Conservation (phyloP, 2,888 invertebrate species). For the Lochmaea crataegi region DNA sequence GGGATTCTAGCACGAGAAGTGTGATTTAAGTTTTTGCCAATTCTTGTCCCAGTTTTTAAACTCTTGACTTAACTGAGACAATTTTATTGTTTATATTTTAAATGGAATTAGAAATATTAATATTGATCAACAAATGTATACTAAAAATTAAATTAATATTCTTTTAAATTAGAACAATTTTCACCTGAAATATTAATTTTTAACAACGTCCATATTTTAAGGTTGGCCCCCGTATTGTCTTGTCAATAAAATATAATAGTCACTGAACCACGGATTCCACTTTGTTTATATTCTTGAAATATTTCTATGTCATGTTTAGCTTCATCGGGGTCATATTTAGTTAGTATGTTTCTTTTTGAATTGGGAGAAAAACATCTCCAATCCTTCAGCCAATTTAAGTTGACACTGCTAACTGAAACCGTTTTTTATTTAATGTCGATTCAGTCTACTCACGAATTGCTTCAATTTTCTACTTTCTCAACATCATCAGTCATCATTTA, state of each 20-base stretch:
- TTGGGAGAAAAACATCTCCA: not conserved
- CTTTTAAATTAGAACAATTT: too few species aligned
- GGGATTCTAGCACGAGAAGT: too few species aligned
- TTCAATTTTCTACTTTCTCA: not conserved
- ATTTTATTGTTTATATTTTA: too few species aligned
- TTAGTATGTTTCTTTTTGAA: not conserved
- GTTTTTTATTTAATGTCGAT: not conserved
- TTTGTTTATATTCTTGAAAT: conserved; percentile 2
- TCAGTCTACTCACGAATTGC: not conserved
- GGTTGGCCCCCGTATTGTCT: not conserved
- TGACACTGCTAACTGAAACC: not conserved
- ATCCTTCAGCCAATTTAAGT: not conserved
- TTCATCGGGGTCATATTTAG: not conserved
- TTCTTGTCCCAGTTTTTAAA: too few species aligned
- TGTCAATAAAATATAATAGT: conserved; percentile 1
- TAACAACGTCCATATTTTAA: not conserved
- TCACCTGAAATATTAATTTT: too few species aligned
- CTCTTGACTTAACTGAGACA: too few species aligned
- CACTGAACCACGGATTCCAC: conserved; percentile 2
- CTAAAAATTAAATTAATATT: too few species aligned
- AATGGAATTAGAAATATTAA: too few species aligned
- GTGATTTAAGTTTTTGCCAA: too few species aligned
- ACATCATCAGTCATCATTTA: not conserved
- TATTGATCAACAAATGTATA: too few species aligned
- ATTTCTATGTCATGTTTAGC: conserved; percentile 1